Evolutionary conservation across 2,113 vertebrate species (phyloP).

Genomic region (Athene noctua): DNA sequence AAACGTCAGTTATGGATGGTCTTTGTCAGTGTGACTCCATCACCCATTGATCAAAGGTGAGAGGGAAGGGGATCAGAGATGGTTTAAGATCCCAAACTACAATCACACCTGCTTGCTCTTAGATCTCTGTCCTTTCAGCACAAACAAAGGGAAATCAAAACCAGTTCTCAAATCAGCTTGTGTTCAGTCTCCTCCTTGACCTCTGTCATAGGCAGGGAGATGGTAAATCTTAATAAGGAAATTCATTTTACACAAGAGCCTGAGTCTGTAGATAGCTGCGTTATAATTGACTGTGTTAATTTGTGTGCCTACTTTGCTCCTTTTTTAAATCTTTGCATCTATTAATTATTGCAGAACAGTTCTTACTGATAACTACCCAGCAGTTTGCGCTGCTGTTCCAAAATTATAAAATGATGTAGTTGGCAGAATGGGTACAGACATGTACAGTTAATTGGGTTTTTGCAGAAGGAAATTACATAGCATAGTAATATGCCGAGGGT

Average conservation of each 20-base stretch:
- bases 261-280: background rate
- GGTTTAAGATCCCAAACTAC: background rate
- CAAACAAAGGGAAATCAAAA: background rate
- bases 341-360: slow-evolving; percentile 51
- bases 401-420: slow-evolving; percentile 36
- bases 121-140: background rate
- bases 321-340: slow-evolving; percentile 17
- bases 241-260: background rate
- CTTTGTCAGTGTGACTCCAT: background rate
- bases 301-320: background rate
- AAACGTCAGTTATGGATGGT: background rate
- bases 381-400: slow-evolving; percentile 1
- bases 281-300: slow-evolving; percentile 43
- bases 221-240: background rate
- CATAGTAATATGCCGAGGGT: slow-evolving; percentile 18
- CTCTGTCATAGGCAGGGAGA: background rate
- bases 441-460: slow-evolving; percentile 51
- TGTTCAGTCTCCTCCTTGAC: background rate
- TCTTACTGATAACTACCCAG: background rate
- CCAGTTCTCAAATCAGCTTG: background rate
- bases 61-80: background rate
- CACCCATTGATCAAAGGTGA: background rate
- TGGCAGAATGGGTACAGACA: slow-evolving; percentile 47
- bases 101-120: background rate
- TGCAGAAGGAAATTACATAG: slow-evolving; percentile 36